A percentile compares a stretch with the other conserved stretches of the same genome.
phyloP scores from a whole-genome alignment of 1,140 invertebrate species.

The Nautilus pompilius region DNA sequence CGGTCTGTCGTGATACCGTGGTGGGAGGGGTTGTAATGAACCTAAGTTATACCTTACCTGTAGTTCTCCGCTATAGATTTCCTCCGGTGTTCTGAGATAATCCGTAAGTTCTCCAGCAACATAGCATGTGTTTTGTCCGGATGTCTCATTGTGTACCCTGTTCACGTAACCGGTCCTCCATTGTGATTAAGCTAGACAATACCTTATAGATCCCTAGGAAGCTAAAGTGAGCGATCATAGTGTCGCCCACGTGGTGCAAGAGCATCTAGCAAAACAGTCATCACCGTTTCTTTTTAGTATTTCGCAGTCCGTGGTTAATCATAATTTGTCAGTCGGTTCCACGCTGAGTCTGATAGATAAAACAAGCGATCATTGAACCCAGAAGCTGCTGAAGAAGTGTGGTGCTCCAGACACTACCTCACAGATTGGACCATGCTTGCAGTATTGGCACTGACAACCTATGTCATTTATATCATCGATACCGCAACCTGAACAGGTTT shows the following conservation, averaged over 20 bases:
- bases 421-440: too few species aligned
- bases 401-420: too few species aligned
- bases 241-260: background rate
- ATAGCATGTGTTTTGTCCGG: slow-evolving; percentile 42
- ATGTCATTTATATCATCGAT: too few species aligned
- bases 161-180: too few species aligned
- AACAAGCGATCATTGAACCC: too few species aligned
- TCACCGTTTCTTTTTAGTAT: background rate
- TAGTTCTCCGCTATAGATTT: slow-evolving; percentile 29
- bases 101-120: slow-evolving; percentile 43
- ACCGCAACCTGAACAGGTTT: too few species aligned
- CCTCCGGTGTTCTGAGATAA: slow-evolving; percentile 44
- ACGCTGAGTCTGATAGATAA: too few species aligned
- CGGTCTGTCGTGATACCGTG: too few species aligned
- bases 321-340: background rate
- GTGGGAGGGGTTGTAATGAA: too few species aligned
- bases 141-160: slow-evolving; percentile 38
- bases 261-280: background rate
- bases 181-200: background rate
- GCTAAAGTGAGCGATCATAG: background rate
- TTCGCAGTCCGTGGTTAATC: background rate
- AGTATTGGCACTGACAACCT: too few species aligned
- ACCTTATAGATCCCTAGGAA: background rate
- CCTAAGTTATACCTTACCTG: slow-evolving; percentile 30
- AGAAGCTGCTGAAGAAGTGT: too few species aligned